These are phyloP conservation scores for Drosophila pruinosa DNA, from an alignment of 1,140 invertebrate genomes.

Conservation along the genomic window DNA sequence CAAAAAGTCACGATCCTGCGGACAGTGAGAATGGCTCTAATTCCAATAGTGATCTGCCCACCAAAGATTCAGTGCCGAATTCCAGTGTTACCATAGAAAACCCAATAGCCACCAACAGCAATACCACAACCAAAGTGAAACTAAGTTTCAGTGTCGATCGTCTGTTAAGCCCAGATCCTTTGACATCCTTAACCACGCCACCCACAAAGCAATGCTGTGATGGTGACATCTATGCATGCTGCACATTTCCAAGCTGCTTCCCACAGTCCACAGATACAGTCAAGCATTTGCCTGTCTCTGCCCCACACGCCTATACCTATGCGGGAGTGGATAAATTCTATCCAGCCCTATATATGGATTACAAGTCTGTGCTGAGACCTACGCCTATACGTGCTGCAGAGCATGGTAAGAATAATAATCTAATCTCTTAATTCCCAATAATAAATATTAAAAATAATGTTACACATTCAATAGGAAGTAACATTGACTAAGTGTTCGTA, in stretches of 20 bases:
- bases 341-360: constrained; percentile 66
- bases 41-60: constrained; percentile 26
- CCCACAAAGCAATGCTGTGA: constrained; percentile 51
- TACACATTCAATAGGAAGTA: too few species aligned
- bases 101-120: not conserved
- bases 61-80: constrained; percentile 35
- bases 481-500: too few species aligned
- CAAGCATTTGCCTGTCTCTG: constrained; percentile 30
- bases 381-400: constrained; percentile 65
- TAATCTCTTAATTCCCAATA: not conserved
- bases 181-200: not conserved
- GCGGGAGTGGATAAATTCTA: constrained; percentile 60
- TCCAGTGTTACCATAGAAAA: constrained; percentile 1
- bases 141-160: constrained; percentile 80
- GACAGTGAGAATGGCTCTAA: constrained; percentile 40
- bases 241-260: constrained; percentile 54
- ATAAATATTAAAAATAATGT: not conserved
- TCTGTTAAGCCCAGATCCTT: constrained; percentile 46
- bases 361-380: constrained; percentile 70
- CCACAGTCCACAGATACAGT: constrained; percentile 30
- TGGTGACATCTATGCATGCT: constrained; percentile 50
- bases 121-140: constrained; percentile 67
- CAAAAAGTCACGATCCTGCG: constrained; percentile 13
- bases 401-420: constrained; percentile 54
- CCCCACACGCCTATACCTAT: constrained; percentile 31